Conservation (phyloP, 2,888 invertebrate species). For the Agrotis ipsilon region DNA sequence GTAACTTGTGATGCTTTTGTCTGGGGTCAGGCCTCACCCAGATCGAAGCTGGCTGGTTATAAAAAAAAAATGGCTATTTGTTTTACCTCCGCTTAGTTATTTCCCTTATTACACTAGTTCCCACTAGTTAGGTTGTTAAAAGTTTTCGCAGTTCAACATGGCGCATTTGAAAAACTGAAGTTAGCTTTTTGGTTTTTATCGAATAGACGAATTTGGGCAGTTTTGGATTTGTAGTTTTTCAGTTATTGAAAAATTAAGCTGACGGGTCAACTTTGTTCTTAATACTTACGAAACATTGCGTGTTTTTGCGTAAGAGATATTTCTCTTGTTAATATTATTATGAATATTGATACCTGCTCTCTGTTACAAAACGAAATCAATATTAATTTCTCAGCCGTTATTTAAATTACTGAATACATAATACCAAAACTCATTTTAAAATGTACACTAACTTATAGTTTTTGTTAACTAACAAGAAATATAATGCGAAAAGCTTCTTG, state of each 20-base stretch:
- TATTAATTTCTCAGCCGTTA: background rate
- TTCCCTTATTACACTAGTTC: background rate
- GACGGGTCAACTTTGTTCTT: background rate
- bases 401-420: background rate
- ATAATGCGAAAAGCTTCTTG: background rate
- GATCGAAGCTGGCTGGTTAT: no score
- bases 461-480: slow-evolving; percentile 5
- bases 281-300: background rate
- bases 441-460: background rate
- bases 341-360: background rate
- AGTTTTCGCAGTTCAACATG: slow-evolving; percentile 23
- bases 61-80: background rate
- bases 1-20: no score
- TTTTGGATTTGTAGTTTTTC: slow-evolving; percentile 7
- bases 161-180: slow-evolving; percentile 17
- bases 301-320: background rate
- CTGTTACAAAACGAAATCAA: background rate
- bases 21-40: no score
- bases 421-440: background rate
- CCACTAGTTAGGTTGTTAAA: slow-evolving; percentile 27
- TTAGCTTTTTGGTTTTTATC: background rate
- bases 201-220: background rate
- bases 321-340: background rate
- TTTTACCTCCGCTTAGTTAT: background rate
- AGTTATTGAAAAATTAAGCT: background rate